Evolutionary conservation across 1,140 invertebrate species (phyloP).

Genomic region (Trypoxylus dichotomus): DNA sequence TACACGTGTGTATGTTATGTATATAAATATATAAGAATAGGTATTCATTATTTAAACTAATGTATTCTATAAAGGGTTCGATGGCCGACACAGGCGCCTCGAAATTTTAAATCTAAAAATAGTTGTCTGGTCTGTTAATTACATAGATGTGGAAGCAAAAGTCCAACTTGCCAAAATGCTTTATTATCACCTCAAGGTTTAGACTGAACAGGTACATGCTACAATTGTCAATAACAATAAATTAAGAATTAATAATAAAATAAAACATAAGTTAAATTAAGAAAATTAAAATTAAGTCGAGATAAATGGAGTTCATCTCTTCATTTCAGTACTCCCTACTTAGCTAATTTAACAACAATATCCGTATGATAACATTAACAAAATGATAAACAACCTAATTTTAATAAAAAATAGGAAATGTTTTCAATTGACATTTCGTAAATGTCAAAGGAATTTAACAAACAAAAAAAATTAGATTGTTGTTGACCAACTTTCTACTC

Average conservation of each 20-base stretch:
- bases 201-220: constrained; percentile 15
- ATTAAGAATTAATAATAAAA: background rate
- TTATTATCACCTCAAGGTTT: constrained; percentile 41
- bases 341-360: no score
- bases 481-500: no score
- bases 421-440: no score
- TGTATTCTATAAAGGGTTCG: constrained; percentile 48
- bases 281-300: no score
- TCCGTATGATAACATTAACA: no score
- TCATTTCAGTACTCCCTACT: no score
- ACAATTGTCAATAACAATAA: background rate
- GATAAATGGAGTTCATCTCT: no score
- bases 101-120: constrained; percentile 53
- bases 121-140: constrained; percentile 50
- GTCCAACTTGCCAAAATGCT: constrained; percentile 48
- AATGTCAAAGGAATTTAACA: no score
- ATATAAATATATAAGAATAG: constrained; percentile 37
- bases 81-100: constrained; percentile 52
- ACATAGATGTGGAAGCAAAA: constrained; percentile 49
- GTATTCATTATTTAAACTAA: constrained; percentile 48
- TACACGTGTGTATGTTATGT: background rate
- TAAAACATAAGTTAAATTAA: no score
- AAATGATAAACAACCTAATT: no score
- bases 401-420: no score
- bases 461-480: no score